phyloP scores from a whole-genome alignment of 2,797 vertebrate genomes.

The Leptodactylus fallax region DNA sequence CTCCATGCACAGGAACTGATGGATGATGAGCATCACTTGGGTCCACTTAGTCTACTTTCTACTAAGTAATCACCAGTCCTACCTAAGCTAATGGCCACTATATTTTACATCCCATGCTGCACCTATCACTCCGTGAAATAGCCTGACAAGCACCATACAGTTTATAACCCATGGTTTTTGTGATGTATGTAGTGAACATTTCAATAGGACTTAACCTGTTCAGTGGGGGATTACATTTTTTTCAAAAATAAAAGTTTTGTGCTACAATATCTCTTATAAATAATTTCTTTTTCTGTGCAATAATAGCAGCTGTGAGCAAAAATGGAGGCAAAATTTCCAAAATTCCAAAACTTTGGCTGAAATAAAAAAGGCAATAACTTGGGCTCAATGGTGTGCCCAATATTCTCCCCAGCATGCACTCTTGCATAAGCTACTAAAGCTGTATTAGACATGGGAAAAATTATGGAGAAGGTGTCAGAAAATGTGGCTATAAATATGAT shows the following conservation, averaged over 20 bases:
- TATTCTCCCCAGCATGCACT: too few relatives aligned
- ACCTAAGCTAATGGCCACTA: conserved; percentile 24
- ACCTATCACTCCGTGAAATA: conserved; percentile 27
- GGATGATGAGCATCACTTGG: conserved; percentile 39
- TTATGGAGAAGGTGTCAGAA: too few relatives aligned
- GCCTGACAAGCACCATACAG: not conserved
- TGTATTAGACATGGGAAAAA: too few relatives aligned
- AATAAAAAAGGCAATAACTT: too few relatives aligned
- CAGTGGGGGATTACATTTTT: too few relatives aligned
- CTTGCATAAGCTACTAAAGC: too few relatives aligned
- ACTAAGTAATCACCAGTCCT: conserved; percentile 37
- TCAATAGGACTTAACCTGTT: too few relatives aligned
- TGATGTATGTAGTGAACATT: not conserved
- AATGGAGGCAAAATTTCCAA: too few relatives aligned
- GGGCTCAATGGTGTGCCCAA: too few relatives aligned
- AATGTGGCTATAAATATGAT: too few relatives aligned
- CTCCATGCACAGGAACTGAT: conserved; percentile 44
- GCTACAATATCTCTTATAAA: not conserved
- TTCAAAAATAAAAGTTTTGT: too few relatives aligned
- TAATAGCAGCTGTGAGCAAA: not conserved
- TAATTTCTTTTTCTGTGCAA: not conserved
- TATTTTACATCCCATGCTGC: conserved; percentile 26
- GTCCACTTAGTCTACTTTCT: conserved; percentile 43
- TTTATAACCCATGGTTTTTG: not conserved
- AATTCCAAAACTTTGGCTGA: too few relatives aligned